Conservation (phyloP, 2,113 vertebrate species). For the Brienomyrus brachyistius region DNA sequence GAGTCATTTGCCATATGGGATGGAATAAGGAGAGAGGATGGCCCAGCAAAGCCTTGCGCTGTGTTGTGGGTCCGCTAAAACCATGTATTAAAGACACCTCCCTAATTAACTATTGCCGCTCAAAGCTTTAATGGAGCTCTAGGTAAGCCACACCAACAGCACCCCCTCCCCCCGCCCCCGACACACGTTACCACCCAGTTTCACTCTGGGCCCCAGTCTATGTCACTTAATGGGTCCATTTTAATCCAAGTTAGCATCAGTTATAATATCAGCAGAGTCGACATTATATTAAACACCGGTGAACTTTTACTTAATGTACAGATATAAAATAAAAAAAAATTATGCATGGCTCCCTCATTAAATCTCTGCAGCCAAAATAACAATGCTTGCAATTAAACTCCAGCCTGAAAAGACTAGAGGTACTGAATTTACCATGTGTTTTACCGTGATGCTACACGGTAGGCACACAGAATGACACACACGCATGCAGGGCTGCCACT, state of each 20-base stretch:
- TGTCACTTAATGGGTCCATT: background rate
- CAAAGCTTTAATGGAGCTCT: background rate
- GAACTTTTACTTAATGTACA: background rate
- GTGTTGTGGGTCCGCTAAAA: background rate
- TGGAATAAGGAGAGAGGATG: background rate
- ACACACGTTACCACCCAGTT: background rate
- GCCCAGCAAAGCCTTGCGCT: background rate
- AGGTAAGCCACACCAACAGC: background rate
- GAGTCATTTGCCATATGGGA: background rate
- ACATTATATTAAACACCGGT: background rate
- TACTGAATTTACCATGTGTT: background rate
- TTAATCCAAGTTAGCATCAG: background rate
- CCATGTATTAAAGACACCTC: background rate
- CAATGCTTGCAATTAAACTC: background rate
- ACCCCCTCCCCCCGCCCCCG: too few relatives aligned
- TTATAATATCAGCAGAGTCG: background rate
- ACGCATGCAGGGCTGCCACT: background rate
- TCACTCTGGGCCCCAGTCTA: background rate
- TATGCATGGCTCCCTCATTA: background rate
- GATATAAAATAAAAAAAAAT: background rate
- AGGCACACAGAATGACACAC: background rate
- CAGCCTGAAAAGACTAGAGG: background rate
- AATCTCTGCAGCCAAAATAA: background rate
- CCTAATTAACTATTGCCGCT: background rate
- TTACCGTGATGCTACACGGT: background rate